Base-by-base conservation (phyloP, 2,888 invertebrate species). In the Smittia sp. region DNA sequence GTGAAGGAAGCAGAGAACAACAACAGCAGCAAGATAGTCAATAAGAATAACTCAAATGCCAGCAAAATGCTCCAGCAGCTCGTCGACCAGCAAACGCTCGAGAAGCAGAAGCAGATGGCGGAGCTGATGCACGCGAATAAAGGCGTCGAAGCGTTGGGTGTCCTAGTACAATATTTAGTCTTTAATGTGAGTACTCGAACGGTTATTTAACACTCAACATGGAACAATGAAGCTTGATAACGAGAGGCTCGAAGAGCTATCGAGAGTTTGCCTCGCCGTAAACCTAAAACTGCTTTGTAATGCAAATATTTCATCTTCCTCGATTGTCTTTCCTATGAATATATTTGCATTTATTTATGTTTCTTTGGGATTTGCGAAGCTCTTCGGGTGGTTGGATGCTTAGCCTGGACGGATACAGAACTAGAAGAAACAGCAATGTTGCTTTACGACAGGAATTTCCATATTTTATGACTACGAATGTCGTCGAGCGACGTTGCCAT, bases 121-220 rank as follows among this genome's bases (percentile, higher is more conserved):
- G 65, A 73, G 15, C 72, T 75, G 3, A 66, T 79, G 58, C 81
- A 78, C 76, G 82, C 85, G 66, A 85, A 89, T 66, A 87, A 88
- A 77, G 90, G 91, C 74, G 87, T 93, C 73, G 91, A 94, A 82
- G 95, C 93, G 54, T 86, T 96, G 78, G 90, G 92, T 75, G 88
- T 92, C 76, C 87, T 94, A 76, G 88, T 95, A 77, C 91, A 94
- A 81, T 93, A 94, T 83, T 86, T 95, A 80, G 91, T 91, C 78
- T 88, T 88, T 81, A 87, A 89, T 81, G 90, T 90, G 82, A 87
- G 88, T 86, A 76, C 58, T 32, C 32, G 32, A 32, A 68, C 6
- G n/a, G 22, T 24, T 22, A 20, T 58, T 58, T 1, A 4, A n/a
- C 58, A 58, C 20, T 58, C 22, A 15, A 58, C 7, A 22, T 22